Percentiles rank a stretch among this genome's conserved stretches.
Conservation (phyloP, 1,140 invertebrate genomes). For the Lasaia peninsularis region DNA sequence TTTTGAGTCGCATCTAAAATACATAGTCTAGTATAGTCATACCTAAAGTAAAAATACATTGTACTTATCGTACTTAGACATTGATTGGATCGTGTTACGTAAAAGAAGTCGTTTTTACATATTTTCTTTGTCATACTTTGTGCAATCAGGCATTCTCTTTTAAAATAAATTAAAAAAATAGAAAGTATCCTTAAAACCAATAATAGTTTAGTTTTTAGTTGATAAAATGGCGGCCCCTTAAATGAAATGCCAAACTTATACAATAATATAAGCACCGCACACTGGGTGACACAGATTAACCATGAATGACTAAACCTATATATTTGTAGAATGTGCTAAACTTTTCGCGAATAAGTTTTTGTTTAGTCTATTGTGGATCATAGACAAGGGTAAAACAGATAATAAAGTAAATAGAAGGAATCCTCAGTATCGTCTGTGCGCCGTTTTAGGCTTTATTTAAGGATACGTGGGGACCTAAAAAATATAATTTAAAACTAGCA, state of each 20-base stretch:
- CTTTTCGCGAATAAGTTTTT: background rate
- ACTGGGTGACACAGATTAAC: constrained; percentile 37
- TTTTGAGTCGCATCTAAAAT: too few relatives aligned
- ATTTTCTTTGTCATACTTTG: too few relatives aligned
- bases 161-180: background rate
- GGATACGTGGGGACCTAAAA: too few relatives aligned
- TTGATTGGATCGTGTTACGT: too few relatives aligned
- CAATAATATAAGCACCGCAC: constrained; percentile 39
- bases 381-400: background rate
- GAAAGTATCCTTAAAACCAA: background rate
- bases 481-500: too few relatives aligned
- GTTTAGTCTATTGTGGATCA: constrained; percentile 23
- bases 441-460: too few relatives aligned
- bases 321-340: background rate
- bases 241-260: constrained; percentile 55
- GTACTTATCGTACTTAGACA: too few relatives aligned
- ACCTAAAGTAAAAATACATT: too few relatives aligned
- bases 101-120: too few relatives aligned
- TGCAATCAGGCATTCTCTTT: too few relatives aligned
- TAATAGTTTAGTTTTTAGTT: background rate
- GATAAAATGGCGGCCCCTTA: constrained; percentile 12
- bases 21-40: too few relatives aligned
- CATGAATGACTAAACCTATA: constrained; percentile 34
- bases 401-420: background rate
- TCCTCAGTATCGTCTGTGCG: too few relatives aligned